Conservation (phyloP, 2,888 invertebrate species). For the Iselma pallidipennis region DNA sequence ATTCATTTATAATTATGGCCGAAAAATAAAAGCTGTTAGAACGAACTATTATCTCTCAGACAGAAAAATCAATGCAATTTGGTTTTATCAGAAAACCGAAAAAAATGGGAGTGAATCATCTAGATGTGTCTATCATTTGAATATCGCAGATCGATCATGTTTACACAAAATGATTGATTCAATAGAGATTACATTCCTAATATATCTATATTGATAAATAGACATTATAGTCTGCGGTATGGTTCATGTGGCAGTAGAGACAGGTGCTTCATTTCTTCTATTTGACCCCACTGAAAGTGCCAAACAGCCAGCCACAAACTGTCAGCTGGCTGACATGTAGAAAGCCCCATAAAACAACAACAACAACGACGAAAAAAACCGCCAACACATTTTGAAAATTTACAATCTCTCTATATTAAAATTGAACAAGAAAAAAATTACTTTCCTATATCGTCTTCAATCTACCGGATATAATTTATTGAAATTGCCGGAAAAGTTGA, state of each 20-base stretch:
- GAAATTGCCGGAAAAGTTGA: too few relatives aligned
- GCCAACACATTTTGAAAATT: too few relatives aligned
- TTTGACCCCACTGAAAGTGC: neutral
- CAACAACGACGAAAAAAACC: too few relatives aligned
- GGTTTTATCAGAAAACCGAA: neutral
- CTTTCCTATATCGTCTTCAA: too few relatives aligned
- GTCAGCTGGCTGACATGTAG: neutral
- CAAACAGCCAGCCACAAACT: neutral
- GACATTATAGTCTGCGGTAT: neutral
- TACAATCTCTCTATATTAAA: too few relatives aligned
- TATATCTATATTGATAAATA: neutral
- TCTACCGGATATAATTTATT: too few relatives aligned
- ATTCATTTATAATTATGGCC: neutral
- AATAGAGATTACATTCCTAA: neutral
- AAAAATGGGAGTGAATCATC: neutral
- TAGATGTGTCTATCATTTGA: neutral
- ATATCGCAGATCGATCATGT: neutral
- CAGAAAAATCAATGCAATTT: neutral
- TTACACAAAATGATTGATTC: too few relatives aligned
- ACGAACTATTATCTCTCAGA: neutral
- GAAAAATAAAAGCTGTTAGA: too few relatives aligned
- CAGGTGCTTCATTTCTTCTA: neutral
- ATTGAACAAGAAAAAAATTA: too few relatives aligned
- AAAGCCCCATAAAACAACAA: too few relatives aligned
- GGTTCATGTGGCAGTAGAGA: neutral